These are phyloP conservation scores for Apteryx mantelli DNA, from an alignment of 2,113 vertebrate species.

Conservation along the genomic window DNA sequence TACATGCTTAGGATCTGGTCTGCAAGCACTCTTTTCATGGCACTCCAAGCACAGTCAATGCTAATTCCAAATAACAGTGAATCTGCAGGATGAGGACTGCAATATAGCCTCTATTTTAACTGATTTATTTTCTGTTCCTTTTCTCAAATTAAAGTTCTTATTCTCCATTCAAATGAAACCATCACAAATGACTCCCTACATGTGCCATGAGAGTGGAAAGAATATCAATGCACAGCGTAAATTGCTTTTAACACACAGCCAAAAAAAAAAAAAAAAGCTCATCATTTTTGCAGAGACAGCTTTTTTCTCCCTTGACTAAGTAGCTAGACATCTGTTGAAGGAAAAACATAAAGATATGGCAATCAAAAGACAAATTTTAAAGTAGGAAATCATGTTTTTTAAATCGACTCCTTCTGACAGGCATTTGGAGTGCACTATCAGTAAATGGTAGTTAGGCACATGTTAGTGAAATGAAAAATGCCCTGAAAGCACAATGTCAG, in stretches of 20 bases:
- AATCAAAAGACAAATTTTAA: conserved; percentile 22
- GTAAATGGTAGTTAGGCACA: neutral
- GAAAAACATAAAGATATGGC: conserved; percentile 17
- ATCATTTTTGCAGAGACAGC: conserved; percentile 20
- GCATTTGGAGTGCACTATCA: neutral
- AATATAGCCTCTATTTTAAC: neutral
- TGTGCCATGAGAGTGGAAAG: neutral
- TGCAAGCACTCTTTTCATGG: neutral
- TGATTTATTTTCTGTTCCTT: neutral
- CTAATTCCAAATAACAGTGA: neutral
- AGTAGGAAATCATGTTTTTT: neutral
- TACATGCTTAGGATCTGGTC: neutral
- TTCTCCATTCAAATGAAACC: neutral
- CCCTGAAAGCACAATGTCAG: neutral
- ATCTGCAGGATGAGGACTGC: neutral
- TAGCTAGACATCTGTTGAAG: conserved; percentile 16
- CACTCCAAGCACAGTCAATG: neutral
- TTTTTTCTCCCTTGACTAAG: neutral
- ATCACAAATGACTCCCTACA: neutral
- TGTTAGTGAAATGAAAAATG: neutral
- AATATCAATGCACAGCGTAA: neutral
- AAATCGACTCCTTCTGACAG: conserved; percentile 15
- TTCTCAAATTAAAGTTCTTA: neutral
- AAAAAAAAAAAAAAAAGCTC: neutral
- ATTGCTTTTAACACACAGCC: neutral